These are phyloP conservation scores for Benitochromis conjunctus DNA, from an alignment of 2,113 vertebrate species.

Conservation along the genomic window DNA sequence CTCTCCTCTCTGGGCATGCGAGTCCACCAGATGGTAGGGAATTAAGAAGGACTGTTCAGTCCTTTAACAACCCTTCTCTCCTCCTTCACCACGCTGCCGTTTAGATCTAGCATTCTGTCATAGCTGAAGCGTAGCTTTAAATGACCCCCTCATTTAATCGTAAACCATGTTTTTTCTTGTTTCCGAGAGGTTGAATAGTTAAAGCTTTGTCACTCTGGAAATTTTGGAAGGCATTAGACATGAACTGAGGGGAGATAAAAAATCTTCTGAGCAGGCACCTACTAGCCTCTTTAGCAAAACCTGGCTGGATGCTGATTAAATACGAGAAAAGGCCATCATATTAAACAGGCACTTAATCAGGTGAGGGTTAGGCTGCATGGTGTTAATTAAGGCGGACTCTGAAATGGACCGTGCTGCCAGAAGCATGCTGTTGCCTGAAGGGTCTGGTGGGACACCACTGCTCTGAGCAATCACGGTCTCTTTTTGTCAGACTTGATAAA, in stretches of 20 bases:
- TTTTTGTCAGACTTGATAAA: conserved; percentile 16
- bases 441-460: conserved; percentile 34
- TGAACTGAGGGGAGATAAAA: neutral
- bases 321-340: conserved; percentile 31
- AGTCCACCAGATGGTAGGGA: conserved; percentile 34
- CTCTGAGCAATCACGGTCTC: conserved; percentile 5
- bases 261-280: neutral
- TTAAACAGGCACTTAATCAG: conserved; percentile 59
- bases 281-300: conserved; percentile 16
- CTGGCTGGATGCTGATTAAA: conserved; percentile 46
- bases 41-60: conserved; percentile 4
- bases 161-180: neutral
- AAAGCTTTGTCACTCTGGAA: neutral
- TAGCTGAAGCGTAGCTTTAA: neutral
- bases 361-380: conserved; percentile 41
- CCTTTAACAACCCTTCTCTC: neutral
- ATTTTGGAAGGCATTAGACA: neutral
- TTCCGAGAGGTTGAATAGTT: neutral
- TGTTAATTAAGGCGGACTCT: conserved; percentile 50
- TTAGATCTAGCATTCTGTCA: neutral
- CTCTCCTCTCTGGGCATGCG: neutral
- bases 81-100: neutral
- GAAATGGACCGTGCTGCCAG: conserved; percentile 45
- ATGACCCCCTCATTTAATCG: neutral
- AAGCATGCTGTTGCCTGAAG: conserved; percentile 44